phyloP scores from a whole-genome alignment of 2,888 invertebrate species.

The Drosophila yooni region DNA sequence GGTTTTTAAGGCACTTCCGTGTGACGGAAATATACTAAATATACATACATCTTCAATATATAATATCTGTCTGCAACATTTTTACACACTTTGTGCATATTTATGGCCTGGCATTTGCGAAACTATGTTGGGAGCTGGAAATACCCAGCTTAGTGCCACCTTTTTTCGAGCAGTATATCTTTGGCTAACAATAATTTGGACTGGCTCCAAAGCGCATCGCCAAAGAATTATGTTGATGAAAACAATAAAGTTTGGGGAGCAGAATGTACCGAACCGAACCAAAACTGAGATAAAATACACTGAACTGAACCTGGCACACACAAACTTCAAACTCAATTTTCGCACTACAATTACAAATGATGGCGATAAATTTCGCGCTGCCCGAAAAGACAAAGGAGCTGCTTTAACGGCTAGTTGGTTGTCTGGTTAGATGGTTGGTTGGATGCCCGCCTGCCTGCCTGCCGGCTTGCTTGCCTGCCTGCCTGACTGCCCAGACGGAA shows the following conservation, averaged over 20 bases:
- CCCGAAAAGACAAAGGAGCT: constrained; percentile 68
- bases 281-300: constrained; percentile 10
- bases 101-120: constrained; percentile 58
- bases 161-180: constrained; percentile 68
- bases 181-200: constrained; percentile 75
- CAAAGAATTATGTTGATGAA: constrained; percentile 78
- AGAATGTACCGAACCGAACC: constrained; percentile 23
- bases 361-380: constrained; percentile 78
- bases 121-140: constrained; percentile 57
- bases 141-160: constrained; percentile 71
- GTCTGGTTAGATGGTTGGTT: constrained; percentile 30
- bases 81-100: constrained; percentile 51
- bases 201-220: constrained; percentile 66
- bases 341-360: constrained; percentile 82
- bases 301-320: constrained; percentile 12
- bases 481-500: constrained; percentile 57
- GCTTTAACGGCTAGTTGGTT: constrained; percentile 35
- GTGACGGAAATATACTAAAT: constrained; percentile 84
- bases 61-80: constrained; percentile 50
- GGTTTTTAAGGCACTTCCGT: constrained; percentile 84
- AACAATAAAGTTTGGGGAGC: constrained; percentile 67
- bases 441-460: constrained; percentile 12
- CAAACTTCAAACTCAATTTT: constrained; percentile 80
- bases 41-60: constrained; percentile 41
- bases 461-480: neutral